Percentiles rank a stretch among this genome's conserved stretches.
Evolutionary conservation across 1,140 invertebrate species (phyloP).

Genomic region (Chironomus striatipennis): DNA sequence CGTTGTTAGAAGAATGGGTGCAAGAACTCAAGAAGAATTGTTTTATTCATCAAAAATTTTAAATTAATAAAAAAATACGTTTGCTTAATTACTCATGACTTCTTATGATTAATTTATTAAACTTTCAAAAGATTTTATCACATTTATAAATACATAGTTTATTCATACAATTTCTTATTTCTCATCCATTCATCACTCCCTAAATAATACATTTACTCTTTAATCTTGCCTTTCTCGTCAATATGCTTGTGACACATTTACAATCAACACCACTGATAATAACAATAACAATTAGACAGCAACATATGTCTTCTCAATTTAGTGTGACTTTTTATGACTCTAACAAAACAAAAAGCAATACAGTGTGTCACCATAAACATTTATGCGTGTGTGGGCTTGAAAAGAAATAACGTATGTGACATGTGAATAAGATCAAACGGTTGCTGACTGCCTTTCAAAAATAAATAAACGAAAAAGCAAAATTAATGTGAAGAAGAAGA

Average conservation of each 20-base stretch:
- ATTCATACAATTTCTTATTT: too few species aligned
- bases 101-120: too few species aligned
- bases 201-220: background rate
- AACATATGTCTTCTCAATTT: background rate
- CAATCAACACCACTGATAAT: background rate
- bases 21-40: too few species aligned
- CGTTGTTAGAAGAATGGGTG: too few species aligned
- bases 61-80: too few species aligned
- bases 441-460: background rate
- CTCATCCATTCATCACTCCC: too few species aligned
- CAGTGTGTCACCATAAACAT: background rate
- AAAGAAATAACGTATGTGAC: background rate
- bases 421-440: slow-evolving; percentile 7
- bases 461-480: too few species aligned
- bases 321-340: background rate
- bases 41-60: too few species aligned
- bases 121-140: too few species aligned
- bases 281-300: background rate
- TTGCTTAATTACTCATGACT: too few species aligned
- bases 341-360: background rate
- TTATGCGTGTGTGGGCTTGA: background rate
- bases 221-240: background rate
- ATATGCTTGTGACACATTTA: background rate
- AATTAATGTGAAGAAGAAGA: too few species aligned
- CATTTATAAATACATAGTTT: too few species aligned